These are phyloP conservation scores for Heliocidaris erythrogramma DNA, from an alignment of 35 echinoderm and acorn worm species.

Conservation along the genomic window DNA sequence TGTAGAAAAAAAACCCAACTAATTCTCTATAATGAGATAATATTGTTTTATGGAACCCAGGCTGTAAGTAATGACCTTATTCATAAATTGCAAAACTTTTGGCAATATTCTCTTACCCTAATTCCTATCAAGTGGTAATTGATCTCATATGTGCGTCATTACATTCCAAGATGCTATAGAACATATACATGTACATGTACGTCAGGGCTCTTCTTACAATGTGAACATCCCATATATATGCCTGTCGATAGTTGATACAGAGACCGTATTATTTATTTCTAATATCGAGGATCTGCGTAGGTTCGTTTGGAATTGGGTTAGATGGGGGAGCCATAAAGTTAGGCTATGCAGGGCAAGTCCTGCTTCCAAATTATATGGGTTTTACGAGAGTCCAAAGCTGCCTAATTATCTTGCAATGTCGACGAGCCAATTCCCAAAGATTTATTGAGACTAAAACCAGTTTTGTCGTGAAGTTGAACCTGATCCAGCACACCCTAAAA, in stretches of 20 bases:
- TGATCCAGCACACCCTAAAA: neutral
- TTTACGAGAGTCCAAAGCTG: neutral
- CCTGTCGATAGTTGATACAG: neutral
- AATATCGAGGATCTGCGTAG: neutral
- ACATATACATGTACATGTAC: neutral
- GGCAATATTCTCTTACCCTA: neutral
- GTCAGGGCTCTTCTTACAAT: neutral
- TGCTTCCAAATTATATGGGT: neutral
- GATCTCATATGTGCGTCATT: neutral
- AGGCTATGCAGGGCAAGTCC: neutral
- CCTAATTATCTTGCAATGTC: neutral
- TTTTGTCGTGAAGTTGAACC: neutral
- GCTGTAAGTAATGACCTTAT: no score
- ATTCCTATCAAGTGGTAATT: neutral
- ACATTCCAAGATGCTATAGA: neutral
- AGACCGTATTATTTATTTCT: neutral
- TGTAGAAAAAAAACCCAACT: no score
- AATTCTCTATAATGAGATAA: no score
- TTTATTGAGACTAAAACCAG: neutral
- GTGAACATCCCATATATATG: no score
- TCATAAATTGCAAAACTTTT: neutral
- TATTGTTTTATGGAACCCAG: no score
- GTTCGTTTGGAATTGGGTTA: neutral
- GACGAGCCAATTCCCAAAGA: neutral
- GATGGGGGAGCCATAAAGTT: neutral